Base-by-base conservation (phyloP, 2,797 vertebrate species). In the Bradypodion pumilum region DNA sequence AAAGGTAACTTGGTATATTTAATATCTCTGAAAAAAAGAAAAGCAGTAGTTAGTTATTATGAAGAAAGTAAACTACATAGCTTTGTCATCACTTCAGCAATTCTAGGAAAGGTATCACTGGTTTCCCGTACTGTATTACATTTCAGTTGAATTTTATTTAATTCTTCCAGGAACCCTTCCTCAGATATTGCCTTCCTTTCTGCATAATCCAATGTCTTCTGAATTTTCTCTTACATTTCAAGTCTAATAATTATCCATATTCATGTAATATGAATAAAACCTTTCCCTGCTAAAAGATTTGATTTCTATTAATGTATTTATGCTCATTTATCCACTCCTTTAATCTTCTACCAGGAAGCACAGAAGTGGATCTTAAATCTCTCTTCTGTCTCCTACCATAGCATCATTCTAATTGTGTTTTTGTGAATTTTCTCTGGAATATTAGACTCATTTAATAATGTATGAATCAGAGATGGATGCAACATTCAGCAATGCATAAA, bases 351-450 rank as follows among this genome's bases (percentile, higher is more conserved):
- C 21, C 0, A 81, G 77, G 92, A 76, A 84, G 88, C 62, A 86
- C 72, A 83, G 91, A 86, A 0, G 7, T 66, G 46, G 29, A 81
- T 89, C 81, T 89, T 78, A 68, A 83, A 75, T 63, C 87, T 91
- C 82, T 87, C 87, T 93, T 88, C 83, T 89, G 78, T 74, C 76
- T 90, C 78, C 85, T 76, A 83, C 52, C 81, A 66, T 60, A 89
- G 88, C 80, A 89, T 7, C 87, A 87, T 82, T 91, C 85, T 91
- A 89, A 92, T 73, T 88, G 86, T 73, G 68, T 63, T 7, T 87
- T 86, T 87, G 86, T 87, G 88, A 90, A 87, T 84, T 77, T 81
- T 88, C 85, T 91, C 74, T 0, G 76, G 81, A 42, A 15, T 84
- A 87, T 77, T 2, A 7, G 85, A 13, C 79, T 83, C 81, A 74